Conservation (phyloP, 1,140 invertebrate species). For the Sminthurides bifidus region DNA sequence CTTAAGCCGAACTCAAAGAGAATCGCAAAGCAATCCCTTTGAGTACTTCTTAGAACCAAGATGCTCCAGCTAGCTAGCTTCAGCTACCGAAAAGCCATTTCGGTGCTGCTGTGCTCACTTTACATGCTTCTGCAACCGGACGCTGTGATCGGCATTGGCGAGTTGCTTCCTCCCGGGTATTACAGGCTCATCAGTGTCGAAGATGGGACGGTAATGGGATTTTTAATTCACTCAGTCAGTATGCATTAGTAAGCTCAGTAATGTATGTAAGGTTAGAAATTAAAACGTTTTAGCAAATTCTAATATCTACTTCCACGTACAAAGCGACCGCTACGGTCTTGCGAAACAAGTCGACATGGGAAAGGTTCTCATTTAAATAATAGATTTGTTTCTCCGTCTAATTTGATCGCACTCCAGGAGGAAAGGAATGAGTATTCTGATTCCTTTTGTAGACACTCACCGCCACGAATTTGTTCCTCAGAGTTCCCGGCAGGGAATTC, state of each 20-base stretch:
- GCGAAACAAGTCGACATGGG: background rate
- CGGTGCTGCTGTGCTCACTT: background rate
- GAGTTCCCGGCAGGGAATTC: background rate
- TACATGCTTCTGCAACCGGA: background rate
- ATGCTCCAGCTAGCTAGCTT: background rate
- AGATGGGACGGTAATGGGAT: slow-evolving; percentile 8
- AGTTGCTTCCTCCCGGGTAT: background rate
- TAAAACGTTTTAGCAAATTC: background rate
- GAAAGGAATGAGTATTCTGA: too few relatives aligned
- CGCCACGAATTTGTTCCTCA: background rate
- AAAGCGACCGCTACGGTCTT: background rate
- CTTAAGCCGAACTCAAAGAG: too few relatives aligned
- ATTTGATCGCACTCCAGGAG: too few relatives aligned
- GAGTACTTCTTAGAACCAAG: background rate
- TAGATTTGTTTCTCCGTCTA: too few relatives aligned
- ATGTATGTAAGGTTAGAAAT: background rate
- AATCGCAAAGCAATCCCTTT: too few relatives aligned
- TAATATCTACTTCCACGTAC: background rate
- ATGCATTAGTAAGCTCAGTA: too few relatives aligned
- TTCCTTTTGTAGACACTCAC: background rate
- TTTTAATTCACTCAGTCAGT: too few relatives aligned
- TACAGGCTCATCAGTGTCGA: background rate
- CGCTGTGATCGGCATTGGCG: background rate
- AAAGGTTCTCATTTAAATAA: background rate
- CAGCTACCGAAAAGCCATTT: background rate